Evolutionary conservation across 2,113 vertebrate species (phyloP).

Genomic region (Hyperoodon ampullatus): DNA sequence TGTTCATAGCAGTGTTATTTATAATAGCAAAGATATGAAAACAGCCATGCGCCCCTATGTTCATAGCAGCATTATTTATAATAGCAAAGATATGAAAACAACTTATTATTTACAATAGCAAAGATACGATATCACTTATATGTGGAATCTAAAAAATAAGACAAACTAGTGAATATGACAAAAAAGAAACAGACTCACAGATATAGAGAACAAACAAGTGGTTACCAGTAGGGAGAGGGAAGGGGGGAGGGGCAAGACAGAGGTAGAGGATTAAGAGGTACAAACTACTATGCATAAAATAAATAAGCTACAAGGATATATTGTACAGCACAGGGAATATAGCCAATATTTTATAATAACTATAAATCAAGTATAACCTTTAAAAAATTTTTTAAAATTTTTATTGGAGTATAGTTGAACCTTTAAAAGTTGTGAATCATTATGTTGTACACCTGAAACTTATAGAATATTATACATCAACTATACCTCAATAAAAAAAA

Average conservation of each 20-base stretch:
- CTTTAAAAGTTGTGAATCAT: not conserved
- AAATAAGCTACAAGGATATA: too few relatives aligned
- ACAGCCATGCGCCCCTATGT: not conserved
- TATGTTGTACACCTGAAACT: not conserved
- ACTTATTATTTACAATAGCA: not conserved
- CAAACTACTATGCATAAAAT: too few relatives aligned
- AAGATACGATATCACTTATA: not conserved
- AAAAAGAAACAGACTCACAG: not conserved
- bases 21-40: not conserved
- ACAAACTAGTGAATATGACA: not conserved
- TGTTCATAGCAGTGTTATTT: not conserved
- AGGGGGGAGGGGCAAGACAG: too few relatives aligned
- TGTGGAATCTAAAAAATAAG: not conserved
- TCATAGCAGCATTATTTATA: not conserved
- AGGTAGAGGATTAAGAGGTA: too few relatives aligned
- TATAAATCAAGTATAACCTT: not conserved
- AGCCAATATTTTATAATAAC: not conserved
- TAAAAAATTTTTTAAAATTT: not conserved
- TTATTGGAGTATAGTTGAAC: not conserved
- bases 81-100: not conserved
- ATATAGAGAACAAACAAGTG: too few relatives aligned
- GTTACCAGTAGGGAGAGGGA: too few relatives aligned
- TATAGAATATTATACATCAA: not conserved
- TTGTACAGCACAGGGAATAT: not conserved
- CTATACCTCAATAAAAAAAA: not conserved